Percentiles rank a stretch among this genome's conserved stretches.
Conservation (phyloP, 2,113 vertebrate species). For the Poicephalus gulielmi region DNA sequence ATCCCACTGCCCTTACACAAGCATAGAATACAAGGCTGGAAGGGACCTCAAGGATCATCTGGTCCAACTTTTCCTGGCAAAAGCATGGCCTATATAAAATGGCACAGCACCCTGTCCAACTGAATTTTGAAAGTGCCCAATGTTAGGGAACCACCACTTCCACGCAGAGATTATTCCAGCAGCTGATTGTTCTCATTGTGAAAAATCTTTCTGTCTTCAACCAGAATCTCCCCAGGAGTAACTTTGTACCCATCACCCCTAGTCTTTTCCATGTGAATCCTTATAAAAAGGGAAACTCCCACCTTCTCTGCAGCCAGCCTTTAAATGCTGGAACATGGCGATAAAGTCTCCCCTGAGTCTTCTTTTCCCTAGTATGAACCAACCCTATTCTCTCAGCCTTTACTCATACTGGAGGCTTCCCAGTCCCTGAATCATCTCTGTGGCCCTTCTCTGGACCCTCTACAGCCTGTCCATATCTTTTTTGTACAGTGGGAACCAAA, state of each 20-base stretch:
- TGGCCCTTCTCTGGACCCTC: neutral
- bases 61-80: neutral
- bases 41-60: neutral
- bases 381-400: neutral
- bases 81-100: neutral
- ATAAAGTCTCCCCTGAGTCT: neutral
- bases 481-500: neutral
- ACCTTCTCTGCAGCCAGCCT: neutral
- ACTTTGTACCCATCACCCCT: neutral
- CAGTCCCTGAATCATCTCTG: neutral
- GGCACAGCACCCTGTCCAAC: neutral
- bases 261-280: neutral
- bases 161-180: neutral
- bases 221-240: neutral
- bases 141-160: neutral
- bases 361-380: neutral
- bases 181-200: neutral
- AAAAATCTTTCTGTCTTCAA: neutral
- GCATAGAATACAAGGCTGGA: neutral
- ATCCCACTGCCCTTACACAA: neutral
- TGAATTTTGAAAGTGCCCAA: neutral
- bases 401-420: neutral
- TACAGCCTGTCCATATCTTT: neutral
- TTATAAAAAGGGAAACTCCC: neutral
- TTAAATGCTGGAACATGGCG: neutral